These are phyloP conservation scores for Peromyscus melanophrys DNA, from an alignment of 2,797 vertebrate genomes.

Conservation along the genomic window DNA sequence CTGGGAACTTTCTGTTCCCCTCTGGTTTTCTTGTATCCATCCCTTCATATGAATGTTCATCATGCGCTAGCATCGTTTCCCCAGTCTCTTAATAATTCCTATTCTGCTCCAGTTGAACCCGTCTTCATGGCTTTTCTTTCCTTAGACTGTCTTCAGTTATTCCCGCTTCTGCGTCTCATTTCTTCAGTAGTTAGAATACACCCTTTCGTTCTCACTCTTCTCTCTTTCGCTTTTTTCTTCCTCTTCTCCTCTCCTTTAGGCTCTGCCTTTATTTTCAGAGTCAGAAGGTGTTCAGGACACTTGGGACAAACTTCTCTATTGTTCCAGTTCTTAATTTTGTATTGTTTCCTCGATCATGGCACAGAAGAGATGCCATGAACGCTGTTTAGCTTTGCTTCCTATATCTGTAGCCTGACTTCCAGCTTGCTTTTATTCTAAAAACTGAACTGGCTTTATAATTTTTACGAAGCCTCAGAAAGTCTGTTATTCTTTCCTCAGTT, in stretches of 20 bases:
- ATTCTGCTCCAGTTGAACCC: not conserved
- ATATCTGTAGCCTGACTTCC: conserved; percentile 84
- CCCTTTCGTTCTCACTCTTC: not conserved
- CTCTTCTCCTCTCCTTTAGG: not conserved
- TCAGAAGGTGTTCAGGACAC: not conserved
- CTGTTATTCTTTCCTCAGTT: not conserved
- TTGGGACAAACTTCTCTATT: conserved; percentile 88
- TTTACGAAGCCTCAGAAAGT: not conserved
- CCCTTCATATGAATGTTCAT: not conserved
- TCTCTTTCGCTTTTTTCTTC: not conserved
- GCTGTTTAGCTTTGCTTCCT: conserved; percentile 92
- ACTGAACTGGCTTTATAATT: not conserved
- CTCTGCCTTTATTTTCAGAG: not conserved
- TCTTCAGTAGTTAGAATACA: not conserved
- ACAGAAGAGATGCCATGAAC: conserved; percentile 94
- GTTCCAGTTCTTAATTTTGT: conserved; percentile 96
- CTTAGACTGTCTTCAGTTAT: not conserved
- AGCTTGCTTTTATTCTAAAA: conserved; percentile 67
- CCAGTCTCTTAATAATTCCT: not conserved
- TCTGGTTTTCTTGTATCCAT: not conserved
- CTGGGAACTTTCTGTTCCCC: not conserved
- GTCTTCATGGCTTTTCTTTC: not conserved
- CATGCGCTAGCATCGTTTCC: fast-evolving
- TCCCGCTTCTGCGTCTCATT: not conserved
- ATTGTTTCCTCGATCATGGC: conserved; percentile 98